Base-by-base conservation (phyloP, 2,113 vertebrate genomes). In the Tretioscincus oriximinensis region DNA sequence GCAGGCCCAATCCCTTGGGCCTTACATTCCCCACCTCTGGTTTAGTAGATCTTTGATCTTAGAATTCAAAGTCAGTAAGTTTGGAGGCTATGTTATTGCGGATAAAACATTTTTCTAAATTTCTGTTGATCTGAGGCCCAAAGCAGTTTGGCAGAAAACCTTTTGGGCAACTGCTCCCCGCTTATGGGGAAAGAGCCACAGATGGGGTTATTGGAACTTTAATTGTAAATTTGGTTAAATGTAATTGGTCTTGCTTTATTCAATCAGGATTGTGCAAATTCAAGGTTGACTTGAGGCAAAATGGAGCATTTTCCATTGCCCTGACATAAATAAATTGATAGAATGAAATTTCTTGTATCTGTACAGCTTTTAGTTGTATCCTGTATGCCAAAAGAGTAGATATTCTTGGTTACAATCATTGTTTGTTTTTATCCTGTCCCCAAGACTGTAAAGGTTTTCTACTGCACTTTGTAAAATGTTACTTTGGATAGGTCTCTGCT, bases 121-220 rank as follows among this genome's bases (percentile, higher is more conserved):
- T 67, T 54, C 64, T 51, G 28, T 54, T 54, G 22, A 47, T 54
- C 41, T n/a, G 18, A 24, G 29, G 11, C 66, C 67, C 8, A 21
- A 65, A 68, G 20, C 45, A 77, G 12, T 47, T 51, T 24, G 66
- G 47, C 14, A 67, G 22, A 68, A 51, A 2, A 26, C 28, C 24
- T 67, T 77, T 68, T 67, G 64, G 64, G 11, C 28, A 67, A 54
- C 64, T 8, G 7, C 28, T 16, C 54, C n/a, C 47, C 28, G 12
- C 31, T 12, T 35, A 3, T 31, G 20, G 16, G 22, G 22, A 54
- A 21, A 31, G 14, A 31, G 28, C 74, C 80, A 12, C 68, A 63
- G 80, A 82, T 84, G 71, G 77, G 28, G 74, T 0, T 76, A 74
- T 84, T 72, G 28, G 5, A 73, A 66, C 85, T 54, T 67, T 81